These are phyloP conservation scores for Incurvaria masculella DNA, from an alignment of 2,888 invertebrate species.

Conservation along the genomic window DNA sequence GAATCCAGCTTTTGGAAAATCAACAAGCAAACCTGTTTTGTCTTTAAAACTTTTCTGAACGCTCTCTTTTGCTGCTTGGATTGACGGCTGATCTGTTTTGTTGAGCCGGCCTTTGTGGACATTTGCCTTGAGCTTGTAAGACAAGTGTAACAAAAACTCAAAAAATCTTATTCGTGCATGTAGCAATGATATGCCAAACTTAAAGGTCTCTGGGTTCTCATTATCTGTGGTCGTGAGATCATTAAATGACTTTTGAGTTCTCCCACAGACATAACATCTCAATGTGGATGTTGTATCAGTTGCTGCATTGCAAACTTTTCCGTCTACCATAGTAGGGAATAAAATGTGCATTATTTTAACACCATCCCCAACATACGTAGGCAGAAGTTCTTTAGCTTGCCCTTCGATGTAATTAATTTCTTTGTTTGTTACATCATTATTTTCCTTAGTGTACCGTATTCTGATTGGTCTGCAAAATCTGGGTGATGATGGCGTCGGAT, in stretches of 20 bases:
- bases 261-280: constrained; percentile 12
- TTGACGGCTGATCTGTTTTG: constrained; percentile 7
- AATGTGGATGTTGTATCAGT: not conserved
- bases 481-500: too few relatives aligned
- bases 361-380: too few relatives aligned
- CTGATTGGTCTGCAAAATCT: too few relatives aligned
- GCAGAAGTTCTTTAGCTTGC: too few relatives aligned
- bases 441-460: too few relatives aligned
- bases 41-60: constrained; percentile 13
- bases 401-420: too few relatives aligned
- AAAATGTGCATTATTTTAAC: too few relatives aligned
- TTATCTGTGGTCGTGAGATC: constrained; percentile 3
- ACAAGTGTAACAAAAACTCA: constrained; percentile 9
- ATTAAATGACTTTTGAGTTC: constrained; percentile 12
- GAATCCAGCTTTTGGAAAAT: constrained; percentile 20
- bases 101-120: constrained; percentile 5
- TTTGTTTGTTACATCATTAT: too few relatives aligned
- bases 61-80: constrained; percentile 10
- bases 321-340: too few relatives aligned
- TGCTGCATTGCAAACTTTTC: constrained; percentile 11
- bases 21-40: constrained; percentile 18
- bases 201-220: constrained; percentile 1
- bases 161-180: not conserved
- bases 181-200: constrained; percentile 7
- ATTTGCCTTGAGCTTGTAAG: constrained; percentile 15